phyloP scores from a whole-genome alignment of 2,113 vertebrate genomes.

The Asarcornis scutulata region DNA sequence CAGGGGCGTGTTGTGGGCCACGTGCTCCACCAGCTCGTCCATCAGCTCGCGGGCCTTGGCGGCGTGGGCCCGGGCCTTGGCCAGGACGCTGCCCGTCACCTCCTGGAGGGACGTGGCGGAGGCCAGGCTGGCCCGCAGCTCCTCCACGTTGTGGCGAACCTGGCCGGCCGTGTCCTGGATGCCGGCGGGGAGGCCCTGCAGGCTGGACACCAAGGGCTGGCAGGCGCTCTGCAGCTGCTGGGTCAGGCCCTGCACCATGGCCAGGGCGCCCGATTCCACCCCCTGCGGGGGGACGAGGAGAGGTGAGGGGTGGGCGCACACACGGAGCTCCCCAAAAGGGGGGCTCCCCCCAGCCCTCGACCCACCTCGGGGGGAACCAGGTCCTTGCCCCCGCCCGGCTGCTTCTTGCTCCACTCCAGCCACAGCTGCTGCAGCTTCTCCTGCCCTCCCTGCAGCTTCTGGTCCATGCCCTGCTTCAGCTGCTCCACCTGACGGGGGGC shows the following conservation, averaged over 20 bases:
- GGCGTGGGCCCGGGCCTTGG: slow-evolving; percentile 73
- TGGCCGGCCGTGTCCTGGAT: slow-evolving; percentile 82
- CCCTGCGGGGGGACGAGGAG: background rate
- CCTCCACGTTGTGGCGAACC: slow-evolving; percentile 78
- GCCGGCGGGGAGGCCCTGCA: slow-evolving; percentile 83
- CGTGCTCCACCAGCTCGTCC: slow-evolving; percentile 82
- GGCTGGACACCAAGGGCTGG: slow-evolving; percentile 79
- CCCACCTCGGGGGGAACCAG: slow-evolving; percentile 3
- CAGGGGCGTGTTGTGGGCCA: slow-evolving; percentile 77
- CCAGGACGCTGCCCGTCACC: slow-evolving; percentile 73
- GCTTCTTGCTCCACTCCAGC: slow-evolving; percentile 81
- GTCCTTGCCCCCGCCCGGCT: background rate
- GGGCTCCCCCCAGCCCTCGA: background rate
- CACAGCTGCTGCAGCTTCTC: slow-evolving; percentile 85
- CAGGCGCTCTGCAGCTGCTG: slow-evolving; percentile 81
- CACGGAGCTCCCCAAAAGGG: too few relatives aligned
- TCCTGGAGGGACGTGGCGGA: slow-evolving; percentile 56
- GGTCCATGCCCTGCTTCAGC: slow-evolving; percentile 71
- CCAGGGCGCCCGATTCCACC: slow-evolving; percentile 29
- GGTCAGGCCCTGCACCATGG: slow-evolving; percentile 79
- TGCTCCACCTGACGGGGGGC: slow-evolving; percentile 61
- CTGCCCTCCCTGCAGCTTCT: slow-evolving; percentile 70
- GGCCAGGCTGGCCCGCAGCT: slow-evolving; percentile 77
- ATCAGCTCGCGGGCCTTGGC: slow-evolving; percentile 80
- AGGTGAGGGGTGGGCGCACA: background rate